A percentile compares a stretch with the other conserved stretches of the same genome.
These are phyloP conservation scores for Hydrocynus forskahlii DNA, from an alignment of 2,797 vertebrate genomes.

Conservation along the genomic window DNA sequence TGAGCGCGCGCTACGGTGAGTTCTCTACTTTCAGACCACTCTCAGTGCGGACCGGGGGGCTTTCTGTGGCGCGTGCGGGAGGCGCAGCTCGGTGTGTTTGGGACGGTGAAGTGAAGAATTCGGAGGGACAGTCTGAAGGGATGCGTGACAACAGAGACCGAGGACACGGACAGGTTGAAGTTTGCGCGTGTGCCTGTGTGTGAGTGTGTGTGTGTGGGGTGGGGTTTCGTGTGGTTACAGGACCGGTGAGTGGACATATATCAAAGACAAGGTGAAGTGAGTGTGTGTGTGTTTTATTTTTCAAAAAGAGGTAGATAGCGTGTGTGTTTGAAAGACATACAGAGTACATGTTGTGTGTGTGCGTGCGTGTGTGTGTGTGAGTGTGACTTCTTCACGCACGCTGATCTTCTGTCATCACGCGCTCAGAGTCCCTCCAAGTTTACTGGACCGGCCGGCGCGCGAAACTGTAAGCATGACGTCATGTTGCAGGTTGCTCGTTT, in stretches of 20 bases:
- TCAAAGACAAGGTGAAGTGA: no score
- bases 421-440: neutral
- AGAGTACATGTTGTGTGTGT: no score
- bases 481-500: constrained; percentile 75
- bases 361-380: neutral
- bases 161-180: neutral
- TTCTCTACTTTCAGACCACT: neutral
- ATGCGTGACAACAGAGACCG: constrained; percentile 34
- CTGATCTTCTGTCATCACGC: neutral
- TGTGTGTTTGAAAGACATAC: neutral
- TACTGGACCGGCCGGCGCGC: neutral
- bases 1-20: constrained; percentile 52
- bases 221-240: no score
- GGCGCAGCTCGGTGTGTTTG: constrained; percentile 6
- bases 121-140: constrained; percentile 14
- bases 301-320: neutral
- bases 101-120: neutral
- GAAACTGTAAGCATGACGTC: constrained; percentile 74
- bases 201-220: no score
- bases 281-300: neutral
- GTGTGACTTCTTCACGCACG: neutral
- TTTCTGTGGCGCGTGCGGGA: no score
- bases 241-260: neutral
- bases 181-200: neutral
- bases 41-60: no score